phyloP scores from a whole-genome alignment of 2,888 invertebrate species.

The Catocala sponsa region DNA sequence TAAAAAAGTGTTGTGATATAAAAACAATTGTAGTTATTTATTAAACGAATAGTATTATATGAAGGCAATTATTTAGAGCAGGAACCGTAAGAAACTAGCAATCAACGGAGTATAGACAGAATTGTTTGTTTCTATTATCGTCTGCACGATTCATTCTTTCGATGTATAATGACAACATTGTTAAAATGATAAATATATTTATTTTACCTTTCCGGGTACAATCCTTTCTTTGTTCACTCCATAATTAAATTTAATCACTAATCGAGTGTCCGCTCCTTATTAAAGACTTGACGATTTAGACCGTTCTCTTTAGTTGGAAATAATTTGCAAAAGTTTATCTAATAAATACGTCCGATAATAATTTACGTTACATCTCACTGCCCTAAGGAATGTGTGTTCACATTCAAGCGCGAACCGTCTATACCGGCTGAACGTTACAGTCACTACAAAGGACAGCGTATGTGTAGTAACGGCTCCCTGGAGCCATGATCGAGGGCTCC shows the following conservation, averaged over 20 bases:
- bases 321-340: slow-evolving; percentile 46
- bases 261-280: slow-evolving; percentile 59
- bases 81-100: slow-evolving; percentile 33
- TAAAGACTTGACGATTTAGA: slow-evolving; percentile 48
- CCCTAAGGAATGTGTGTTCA: slow-evolving; percentile 53
- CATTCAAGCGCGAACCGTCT: slow-evolving; percentile 63
- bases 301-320: slow-evolving; percentile 44
- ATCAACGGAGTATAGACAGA: slow-evolving; percentile 16
- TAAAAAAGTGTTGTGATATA: slow-evolving; percentile 18
- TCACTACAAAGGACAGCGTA: slow-evolving; percentile 76
- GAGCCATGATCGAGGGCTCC: slow-evolving; percentile 73
- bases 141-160: slow-evolving; percentile 25
- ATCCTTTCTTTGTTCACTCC: slow-evolving; percentile 84
- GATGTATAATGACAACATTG: slow-evolving; percentile 20
- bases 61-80: slow-evolving; percentile 32
- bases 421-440: slow-evolving; percentile 64
- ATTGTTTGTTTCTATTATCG: slow-evolving; percentile 50
- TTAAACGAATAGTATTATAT: slow-evolving; percentile 33
- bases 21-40: slow-evolving; percentile 24
- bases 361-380: slow-evolving; percentile 54
- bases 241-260: slow-evolving; percentile 76
- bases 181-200: slow-evolving; percentile 42
- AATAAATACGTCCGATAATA: slow-evolving; percentile 36
- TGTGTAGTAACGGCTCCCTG: slow-evolving; percentile 57
- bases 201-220: slow-evolving; percentile 75